Evolutionary conservation across 2,888 invertebrate genomes (phyloP).

Genomic region (Drosophila cracens): DNA sequence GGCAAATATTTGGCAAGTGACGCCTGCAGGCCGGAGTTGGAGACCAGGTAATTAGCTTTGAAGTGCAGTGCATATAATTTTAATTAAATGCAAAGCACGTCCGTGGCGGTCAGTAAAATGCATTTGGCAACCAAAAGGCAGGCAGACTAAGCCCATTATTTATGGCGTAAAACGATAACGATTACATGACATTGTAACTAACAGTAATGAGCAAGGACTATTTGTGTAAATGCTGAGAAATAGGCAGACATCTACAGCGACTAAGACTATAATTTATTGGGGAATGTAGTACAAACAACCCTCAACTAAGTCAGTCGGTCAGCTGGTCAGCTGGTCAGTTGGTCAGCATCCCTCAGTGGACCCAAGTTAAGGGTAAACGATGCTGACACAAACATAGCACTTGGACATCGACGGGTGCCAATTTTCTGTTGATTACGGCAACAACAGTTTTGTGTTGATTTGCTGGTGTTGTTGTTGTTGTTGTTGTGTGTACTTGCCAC

Average conservation of each 20-base stretch:
- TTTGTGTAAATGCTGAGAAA: constrained; percentile 45
- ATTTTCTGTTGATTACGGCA: constrained; percentile 73
- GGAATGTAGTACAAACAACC: constrained; percentile 52
- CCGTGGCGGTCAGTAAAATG: constrained; percentile 41
- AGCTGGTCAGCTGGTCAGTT: constrained; percentile 55
- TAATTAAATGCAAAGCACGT: constrained; percentile 70
- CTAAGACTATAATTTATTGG: constrained; percentile 68
- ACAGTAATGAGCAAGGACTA: constrained; percentile 41
- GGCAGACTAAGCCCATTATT: constrained; percentile 33
- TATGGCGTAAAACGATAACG: constrained; percentile 61
- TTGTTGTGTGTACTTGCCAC: constrained; percentile 33
- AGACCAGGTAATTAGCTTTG: constrained; percentile 50
- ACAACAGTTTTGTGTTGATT: constrained; percentile 37
- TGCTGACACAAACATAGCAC: constrained; percentile 67
- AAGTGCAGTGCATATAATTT: constrained; percentile 28
- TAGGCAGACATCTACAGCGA: constrained; percentile 35
- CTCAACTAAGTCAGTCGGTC: constrained; percentile 65
- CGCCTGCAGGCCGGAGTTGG: constrained; percentile 20
- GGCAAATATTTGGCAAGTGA: constrained; percentile 64
- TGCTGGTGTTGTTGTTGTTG: not conserved
- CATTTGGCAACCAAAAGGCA: constrained; percentile 25
- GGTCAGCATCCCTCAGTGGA: constrained; percentile 28
- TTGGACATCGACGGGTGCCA: constrained; percentile 66
- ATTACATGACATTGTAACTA: constrained; percentile 30
- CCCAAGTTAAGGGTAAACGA: constrained; percentile 63